Evolutionary conservation across 2,113 vertebrate species (phyloP).

Genomic region (human): GRCh38 chr6:156774501-156775000

Average conservation of each 20-base stretch:
- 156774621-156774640: conserved; percentile 13
- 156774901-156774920: not conserved
- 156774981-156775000: conserved; percentile 75
- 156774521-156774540: conserved; percentile 64
- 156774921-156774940: not conserved
- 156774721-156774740: not conserved
- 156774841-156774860: conserved; percentile 30
- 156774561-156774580: conserved; percentile 8
- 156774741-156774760: conserved; percentile 13
- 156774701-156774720: not conserved
- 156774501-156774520: conserved; percentile 56
- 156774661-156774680: not conserved
- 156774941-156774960: conserved; percentile 67
- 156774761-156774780: conserved; percentile 39
- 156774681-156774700: not conserved
- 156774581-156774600: conserved; percentile 52
- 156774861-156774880: not conserved
- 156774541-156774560: conserved; percentile 76
- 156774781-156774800: conserved; percentile 49
- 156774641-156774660: not conserved
- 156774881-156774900: conserved; percentile 11
- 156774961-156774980: conserved; percentile 61
- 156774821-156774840: not conserved
- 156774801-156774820: not conserved
- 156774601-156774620: conserved; percentile 64